phyloP scores from a whole-genome alignment of 2,888 invertebrate species.

The Drosophila melanosoma region DNA sequence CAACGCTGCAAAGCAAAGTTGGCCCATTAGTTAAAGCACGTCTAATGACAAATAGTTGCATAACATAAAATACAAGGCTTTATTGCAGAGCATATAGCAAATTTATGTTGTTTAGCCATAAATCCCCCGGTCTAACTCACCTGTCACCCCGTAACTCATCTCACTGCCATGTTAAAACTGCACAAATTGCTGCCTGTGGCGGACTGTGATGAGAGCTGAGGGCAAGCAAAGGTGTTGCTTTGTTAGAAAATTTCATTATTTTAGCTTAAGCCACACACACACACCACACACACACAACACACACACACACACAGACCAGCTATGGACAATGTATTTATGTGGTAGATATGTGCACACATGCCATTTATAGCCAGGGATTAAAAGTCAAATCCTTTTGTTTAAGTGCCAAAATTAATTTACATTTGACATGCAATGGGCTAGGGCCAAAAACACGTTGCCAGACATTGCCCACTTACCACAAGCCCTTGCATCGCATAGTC shows the following conservation, averaged over 20 bases:
- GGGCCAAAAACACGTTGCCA: slow-evolving; percentile 69
- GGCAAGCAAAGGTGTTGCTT: slow-evolving; percentile 73
- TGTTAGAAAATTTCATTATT: slow-evolving; percentile 79
- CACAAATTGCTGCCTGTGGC: slow-evolving; percentile 68
- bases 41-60: slow-evolving; percentile 14
- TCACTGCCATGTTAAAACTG: slow-evolving; percentile 44
- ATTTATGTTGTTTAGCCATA: slow-evolving; percentile 28
- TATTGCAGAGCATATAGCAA: slow-evolving; percentile 24
- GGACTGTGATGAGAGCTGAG: slow-evolving; percentile 55
- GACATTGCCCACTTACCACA: slow-evolving; percentile 31
- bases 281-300: slow-evolving; percentile 12
- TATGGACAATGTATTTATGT: slow-evolving; percentile 52
- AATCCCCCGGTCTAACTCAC: slow-evolving; percentile 27
- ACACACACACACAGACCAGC: slow-evolving; percentile 22
- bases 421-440: slow-evolving; percentile 78
- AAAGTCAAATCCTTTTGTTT: slow-evolving; percentile 80
- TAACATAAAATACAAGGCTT: slow-evolving; percentile 9
- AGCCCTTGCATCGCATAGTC: not conserved
- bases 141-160: slow-evolving; percentile 11
- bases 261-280: slow-evolving; percentile 70
- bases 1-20: not conserved
- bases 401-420: slow-evolving; percentile 80
- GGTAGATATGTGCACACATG: slow-evolving; percentile 70
- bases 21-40: not conserved
- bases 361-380: slow-evolving; percentile 81